Conservation (phyloP, 1,140 invertebrate genomes). For the Atta colombica region DNA sequence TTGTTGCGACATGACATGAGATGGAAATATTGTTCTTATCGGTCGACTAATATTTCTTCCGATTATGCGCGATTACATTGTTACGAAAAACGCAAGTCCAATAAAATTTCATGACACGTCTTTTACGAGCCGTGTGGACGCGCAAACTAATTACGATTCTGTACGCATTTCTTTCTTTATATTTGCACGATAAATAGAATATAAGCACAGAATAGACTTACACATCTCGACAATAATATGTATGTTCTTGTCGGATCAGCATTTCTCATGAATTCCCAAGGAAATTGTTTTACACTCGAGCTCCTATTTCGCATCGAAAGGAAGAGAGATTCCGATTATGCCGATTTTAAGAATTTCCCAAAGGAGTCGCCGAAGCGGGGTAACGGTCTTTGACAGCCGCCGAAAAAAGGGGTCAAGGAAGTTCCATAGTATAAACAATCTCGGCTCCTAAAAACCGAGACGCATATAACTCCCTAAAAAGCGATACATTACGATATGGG, state of each 20-base stretch:
- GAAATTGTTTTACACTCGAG: neutral
- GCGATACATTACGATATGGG: slow-evolving; percentile 6
- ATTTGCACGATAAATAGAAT: slow-evolving; percentile 38
- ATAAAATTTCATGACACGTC: slow-evolving; percentile 20
- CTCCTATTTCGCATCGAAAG: neutral
- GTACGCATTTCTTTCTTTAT: neutral
- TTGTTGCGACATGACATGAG: neutral
- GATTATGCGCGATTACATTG: slow-evolving; percentile 2
- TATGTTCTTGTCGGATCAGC: slow-evolving; percentile 31
- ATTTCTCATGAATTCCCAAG: slow-evolving; percentile 32
- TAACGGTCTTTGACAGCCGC: slow-evolving; percentile 48
- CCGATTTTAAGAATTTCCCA: slow-evolving; percentile 53
- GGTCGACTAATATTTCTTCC: slow-evolving; percentile 42
- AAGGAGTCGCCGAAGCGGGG: slow-evolving; percentile 25
- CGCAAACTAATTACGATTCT: slow-evolving; percentile 20
- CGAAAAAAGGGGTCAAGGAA: slow-evolving; percentile 69
- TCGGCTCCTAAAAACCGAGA: slow-evolving; percentile 42
- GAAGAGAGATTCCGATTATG: slow-evolving; percentile 34
- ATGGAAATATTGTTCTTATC: slow-evolving; percentile 56
- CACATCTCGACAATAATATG: neutral
- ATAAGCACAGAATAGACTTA: neutral
- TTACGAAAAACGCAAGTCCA: neutral
- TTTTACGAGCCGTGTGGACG: neutral
- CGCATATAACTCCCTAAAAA: slow-evolving; percentile 40
- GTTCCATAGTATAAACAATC: slow-evolving; percentile 66